These are phyloP conservation scores for Euleptes europaea DNA, from an alignment of 2,113 vertebrate genomes.

Conservation along the genomic window DNA sequence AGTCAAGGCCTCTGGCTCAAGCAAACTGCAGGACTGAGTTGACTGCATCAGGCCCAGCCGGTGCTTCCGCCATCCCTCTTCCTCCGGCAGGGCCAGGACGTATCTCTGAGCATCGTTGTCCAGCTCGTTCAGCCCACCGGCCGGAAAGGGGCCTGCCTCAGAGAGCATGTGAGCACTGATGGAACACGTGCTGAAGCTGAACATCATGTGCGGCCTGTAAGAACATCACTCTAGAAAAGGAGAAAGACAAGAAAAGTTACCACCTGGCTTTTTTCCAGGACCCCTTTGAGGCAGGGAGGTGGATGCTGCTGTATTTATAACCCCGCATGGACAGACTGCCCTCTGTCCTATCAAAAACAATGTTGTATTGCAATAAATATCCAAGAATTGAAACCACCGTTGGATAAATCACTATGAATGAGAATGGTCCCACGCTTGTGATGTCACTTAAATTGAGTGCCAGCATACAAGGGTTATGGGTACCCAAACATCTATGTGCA, in stretches of 20 bases:
- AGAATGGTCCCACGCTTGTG: neutral
- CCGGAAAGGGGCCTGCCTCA: slow-evolving; percentile 64
- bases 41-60: slow-evolving; percentile 72
- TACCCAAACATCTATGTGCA: neutral
- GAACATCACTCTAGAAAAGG: slow-evolving; percentile 85
- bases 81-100: slow-evolving; percentile 77
- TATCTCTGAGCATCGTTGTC: slow-evolving; percentile 66
- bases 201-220: slow-evolving; percentile 79
- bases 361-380: neutral
- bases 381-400: neutral
- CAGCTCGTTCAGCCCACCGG: slow-evolving; percentile 66
- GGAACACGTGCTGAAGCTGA: slow-evolving; percentile 83
- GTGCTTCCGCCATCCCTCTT: slow-evolving; percentile 87
- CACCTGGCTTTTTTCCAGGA: neutral
- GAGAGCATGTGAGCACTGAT: slow-evolving; percentile 78
- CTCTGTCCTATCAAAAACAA: neutral
- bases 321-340: no score
- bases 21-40: slow-evolving; percentile 76
- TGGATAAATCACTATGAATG: neutral
- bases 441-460: neutral
- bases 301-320: neutral
- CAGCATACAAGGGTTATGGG: neutral
- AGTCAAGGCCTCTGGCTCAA: slow-evolving; percentile 77
- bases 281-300: neutral
- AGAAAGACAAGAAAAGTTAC: slow-evolving; percentile 39